phyloP scores from a whole-genome alignment of 2,113 vertebrate genomes.

The Nicator chloris region DNA sequence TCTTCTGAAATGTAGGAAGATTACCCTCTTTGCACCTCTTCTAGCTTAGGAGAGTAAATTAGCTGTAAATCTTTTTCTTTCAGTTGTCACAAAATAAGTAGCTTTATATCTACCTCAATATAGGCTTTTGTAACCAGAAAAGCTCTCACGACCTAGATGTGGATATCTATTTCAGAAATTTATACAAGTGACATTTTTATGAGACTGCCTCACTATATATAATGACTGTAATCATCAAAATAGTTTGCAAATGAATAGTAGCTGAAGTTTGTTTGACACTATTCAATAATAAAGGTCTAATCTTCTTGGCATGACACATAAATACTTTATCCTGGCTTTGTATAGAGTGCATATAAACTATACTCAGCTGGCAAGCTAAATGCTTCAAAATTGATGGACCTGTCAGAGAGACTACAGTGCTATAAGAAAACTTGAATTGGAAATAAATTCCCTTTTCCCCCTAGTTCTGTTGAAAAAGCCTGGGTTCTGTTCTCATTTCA shows the following conservation, averaged over 20 bases:
- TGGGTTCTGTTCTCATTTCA: background rate
- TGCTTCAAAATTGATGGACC: background rate
- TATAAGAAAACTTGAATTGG: background rate
- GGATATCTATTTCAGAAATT: conserved; percentile 25
- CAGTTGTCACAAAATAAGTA: background rate
- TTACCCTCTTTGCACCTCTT: background rate
- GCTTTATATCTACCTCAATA: background rate
- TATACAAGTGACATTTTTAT: conserved; percentile 20
- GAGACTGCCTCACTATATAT: background rate
- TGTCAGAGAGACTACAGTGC: background rate
- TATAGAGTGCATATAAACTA: background rate
- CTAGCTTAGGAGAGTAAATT: background rate
- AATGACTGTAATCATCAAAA: conserved; percentile 15
- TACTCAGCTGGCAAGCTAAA: background rate
- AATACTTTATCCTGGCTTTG: conserved; percentile 49
- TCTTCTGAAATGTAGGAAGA: background rate
- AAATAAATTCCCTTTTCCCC: background rate
- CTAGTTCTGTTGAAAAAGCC: background rate
- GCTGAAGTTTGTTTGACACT: conserved; percentile 43
- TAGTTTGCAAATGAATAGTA: conserved; percentile 34
- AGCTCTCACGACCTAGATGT: background rate
- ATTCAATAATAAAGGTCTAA: conserved; percentile 24
- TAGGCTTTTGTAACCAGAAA: conserved; percentile 8
- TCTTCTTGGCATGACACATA: conserved; percentile 39
- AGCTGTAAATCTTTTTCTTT: background rate